These are phyloP conservation scores for Epistrophe grossulariae DNA, from an alignment of 2,888 invertebrate genomes.

Conservation along the genomic window DNA sequence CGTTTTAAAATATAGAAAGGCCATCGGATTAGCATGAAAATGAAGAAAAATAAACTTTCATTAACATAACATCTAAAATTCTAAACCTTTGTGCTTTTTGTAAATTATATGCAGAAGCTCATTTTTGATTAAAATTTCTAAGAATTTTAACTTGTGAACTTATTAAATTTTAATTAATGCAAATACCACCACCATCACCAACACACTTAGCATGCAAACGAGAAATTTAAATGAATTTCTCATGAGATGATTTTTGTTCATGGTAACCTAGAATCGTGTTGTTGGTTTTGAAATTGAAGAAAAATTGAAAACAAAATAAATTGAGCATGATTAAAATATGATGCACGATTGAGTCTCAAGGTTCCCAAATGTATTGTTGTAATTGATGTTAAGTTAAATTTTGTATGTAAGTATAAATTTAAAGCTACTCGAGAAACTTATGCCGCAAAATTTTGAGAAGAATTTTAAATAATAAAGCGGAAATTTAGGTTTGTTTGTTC, in stretches of 20 bases:
- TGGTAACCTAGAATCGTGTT: neutral
- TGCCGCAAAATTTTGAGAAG: too few species aligned
- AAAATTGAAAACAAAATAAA: neutral
- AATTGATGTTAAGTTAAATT: too few species aligned
- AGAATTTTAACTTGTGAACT: neutral
- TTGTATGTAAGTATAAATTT: too few species aligned
- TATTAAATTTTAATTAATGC: conserved; percentile 29
- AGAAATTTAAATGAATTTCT: conserved; percentile 10
- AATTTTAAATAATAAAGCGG: too few species aligned
- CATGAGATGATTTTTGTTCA: neutral
- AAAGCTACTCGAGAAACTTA: too few species aligned
- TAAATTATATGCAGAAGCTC: too few species aligned
- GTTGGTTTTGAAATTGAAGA: neutral
- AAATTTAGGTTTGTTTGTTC: too few species aligned
- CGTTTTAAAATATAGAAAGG: neutral
- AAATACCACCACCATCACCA: neutral
- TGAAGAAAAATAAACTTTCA: too few species aligned
- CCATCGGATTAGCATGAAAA: neutral
- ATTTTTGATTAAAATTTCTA: neutral
- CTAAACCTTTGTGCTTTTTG: too few species aligned
- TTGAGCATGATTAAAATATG: neutral
- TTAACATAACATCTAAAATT: too few species aligned
- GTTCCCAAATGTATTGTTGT: neutral
- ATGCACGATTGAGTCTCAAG: neutral
- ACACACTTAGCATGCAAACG: neutral